Base-by-base conservation (phyloP, 2,113 vertebrate species). In the Corvus hawaiiensis region DNA sequence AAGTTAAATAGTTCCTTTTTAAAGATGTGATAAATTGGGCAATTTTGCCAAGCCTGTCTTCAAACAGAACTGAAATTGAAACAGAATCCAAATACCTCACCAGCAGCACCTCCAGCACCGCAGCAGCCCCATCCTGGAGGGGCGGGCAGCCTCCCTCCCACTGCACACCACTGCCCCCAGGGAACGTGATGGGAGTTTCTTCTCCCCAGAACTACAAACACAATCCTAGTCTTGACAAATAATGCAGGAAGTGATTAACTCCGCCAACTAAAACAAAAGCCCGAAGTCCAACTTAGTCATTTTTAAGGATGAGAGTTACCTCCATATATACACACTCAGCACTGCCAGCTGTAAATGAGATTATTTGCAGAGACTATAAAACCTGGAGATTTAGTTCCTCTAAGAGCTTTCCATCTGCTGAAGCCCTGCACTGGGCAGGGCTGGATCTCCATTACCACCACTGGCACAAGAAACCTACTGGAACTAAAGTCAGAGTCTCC, bases 1-100 rank as follows among this genome's bases (percentile, higher is more conserved):
- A 91, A 97, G 87, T 91, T 76, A 96, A 96, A 95, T 67, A 88
- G 94, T 66, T 94, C 82, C 85, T 91, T 94, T 96, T 86, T 88
- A 92, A 94, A 96, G 83, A 97, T 89, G 93, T 90, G 90, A 94
- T 90, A 93, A 77, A 95, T 80, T 61, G 79, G 52, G 93, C 64
- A 88, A 86, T 74, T 95, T 86, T 96, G 93, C 93, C 87, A 96
- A 94, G 82, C 41, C 75, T 37, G 59, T 48, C 85, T 94, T 95
- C 85, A 86, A 71, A 96, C 82, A 95, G 92, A 91, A 93, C 48
- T 88, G 87, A 95, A 96, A 96, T 91, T 63, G 92, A 93, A 96
- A 91, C 59, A 2, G 5, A 85, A 51, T 77, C 43, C 87, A 93
- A 91, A 62, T 19, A 66, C 46, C 79, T 68, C 48, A 87, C 0